phyloP scores from a whole-genome alignment of 2,888 invertebrate genomes.

The Cyclophora punctaria region DNA sequence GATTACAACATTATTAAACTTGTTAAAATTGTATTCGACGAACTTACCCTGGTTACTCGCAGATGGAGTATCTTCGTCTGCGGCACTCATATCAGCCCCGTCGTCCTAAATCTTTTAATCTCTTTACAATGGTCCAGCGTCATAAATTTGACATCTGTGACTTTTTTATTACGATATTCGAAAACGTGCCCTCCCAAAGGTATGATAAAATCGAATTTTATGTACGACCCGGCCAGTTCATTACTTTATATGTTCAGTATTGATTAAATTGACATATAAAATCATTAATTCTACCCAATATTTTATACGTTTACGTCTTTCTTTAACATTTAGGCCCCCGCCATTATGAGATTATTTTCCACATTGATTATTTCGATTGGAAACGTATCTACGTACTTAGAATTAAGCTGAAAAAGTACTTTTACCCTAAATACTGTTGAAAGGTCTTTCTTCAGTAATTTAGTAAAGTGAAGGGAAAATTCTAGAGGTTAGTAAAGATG shows the following conservation, averaged over 20 bases:
- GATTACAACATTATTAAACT: slow-evolving; percentile 46
- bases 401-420: too few species aligned
- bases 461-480: too few species aligned
- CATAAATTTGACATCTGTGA: slow-evolving; percentile 75
- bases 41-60: slow-evolving; percentile 35
- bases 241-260: slow-evolving; percentile 63
- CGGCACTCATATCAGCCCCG: slow-evolving; percentile 30
- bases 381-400: too few species aligned
- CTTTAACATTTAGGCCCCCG: too few species aligned
- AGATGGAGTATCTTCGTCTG: slow-evolving; percentile 26
- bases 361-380: too few species aligned
- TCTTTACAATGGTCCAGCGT: slow-evolving; percentile 70
- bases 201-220: slow-evolving; percentile 73
- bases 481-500: too few species aligned
- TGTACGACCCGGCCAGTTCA: slow-evolving; percentile 59
- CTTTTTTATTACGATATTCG: slow-evolving; percentile 74
- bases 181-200: slow-evolving; percentile 69
- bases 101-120: slow-evolving; percentile 73
- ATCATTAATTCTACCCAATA: slow-evolving; percentile 23
- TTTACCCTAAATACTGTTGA: too few species aligned
- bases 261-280: slow-evolving; percentile 49
- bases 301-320: too few species aligned
- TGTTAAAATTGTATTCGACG: slow-evolving; percentile 41
- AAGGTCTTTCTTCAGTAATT: too few species aligned
- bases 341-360: too few species aligned